Conservation (phyloP, 1,140 invertebrate genomes). For the Homalodisca vitripennis region DNA sequence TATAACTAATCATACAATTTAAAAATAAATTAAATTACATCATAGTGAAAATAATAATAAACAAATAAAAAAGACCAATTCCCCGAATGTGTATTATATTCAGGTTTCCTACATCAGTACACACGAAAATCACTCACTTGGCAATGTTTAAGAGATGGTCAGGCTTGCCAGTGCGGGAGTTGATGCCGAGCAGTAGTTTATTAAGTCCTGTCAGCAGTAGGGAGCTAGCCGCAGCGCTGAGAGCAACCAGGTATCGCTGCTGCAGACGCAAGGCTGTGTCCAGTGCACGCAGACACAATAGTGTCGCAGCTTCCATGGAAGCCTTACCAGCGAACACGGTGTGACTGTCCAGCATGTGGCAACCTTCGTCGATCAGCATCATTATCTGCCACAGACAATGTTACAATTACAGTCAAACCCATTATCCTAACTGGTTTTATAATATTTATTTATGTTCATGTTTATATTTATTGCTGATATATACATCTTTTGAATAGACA, state of each 20-base stretch:
- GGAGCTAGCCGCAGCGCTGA: conserved; percentile 52
- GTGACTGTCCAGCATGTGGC: conserved; percentile 69
- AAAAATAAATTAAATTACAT: no score
- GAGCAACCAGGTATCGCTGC: conserved; percentile 61
- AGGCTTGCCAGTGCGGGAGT: conserved; percentile 69
- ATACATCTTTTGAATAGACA: no score
- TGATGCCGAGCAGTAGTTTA: conserved; percentile 79
- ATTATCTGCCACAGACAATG: no score
- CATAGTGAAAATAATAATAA: no score
- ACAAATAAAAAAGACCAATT: no score
- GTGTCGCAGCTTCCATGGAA: conserved; percentile 60
- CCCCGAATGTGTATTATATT: no score
- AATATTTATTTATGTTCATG: no score
- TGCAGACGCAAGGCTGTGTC: conserved; percentile 63
- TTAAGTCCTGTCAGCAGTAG: conserved; percentile 72
- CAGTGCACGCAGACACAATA: conserved; percentile 68
- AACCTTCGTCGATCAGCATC: conserved; percentile 77
- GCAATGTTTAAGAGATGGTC: conserved; percentile 79
- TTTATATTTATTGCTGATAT: no score
- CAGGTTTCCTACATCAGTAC: no score
- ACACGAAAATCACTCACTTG: conserved; percentile 59
- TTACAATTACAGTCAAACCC: no score
- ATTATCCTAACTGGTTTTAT: no score
- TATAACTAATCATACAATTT: no score
- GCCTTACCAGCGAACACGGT: conserved; percentile 65